Evolutionary conservation across 2,797 vertebrate genomes (phyloP).

Genomic region (Meda fulgida): DNA sequence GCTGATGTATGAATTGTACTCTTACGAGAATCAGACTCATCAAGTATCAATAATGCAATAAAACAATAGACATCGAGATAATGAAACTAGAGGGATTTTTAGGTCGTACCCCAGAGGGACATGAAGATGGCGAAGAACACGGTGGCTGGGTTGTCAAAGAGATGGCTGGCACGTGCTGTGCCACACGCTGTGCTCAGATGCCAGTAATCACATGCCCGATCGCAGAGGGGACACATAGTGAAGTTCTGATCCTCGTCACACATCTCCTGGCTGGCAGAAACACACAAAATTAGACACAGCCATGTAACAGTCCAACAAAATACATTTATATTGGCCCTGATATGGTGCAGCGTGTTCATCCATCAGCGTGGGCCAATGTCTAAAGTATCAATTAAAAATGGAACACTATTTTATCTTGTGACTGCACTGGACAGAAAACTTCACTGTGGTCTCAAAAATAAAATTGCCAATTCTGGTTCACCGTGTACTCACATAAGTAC

Average conservation of each 20-base stretch:
- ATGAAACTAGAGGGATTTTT: not conserved
- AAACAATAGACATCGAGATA: constrained; percentile 2
- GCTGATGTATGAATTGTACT: not conserved
- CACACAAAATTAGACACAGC: constrained; percentile 34
- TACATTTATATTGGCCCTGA: not conserved
- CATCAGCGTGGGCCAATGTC: not conserved
- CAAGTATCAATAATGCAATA: not conserved
- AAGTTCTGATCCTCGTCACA: constrained; percentile 89
- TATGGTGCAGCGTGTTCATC: constrained; percentile 20
- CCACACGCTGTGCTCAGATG: constrained; percentile 92
- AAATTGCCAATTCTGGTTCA: not conserved
- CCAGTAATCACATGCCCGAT: constrained; percentile 94
- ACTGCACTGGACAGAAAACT: not conserved
- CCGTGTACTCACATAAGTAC: not conserved
- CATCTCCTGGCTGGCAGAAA: constrained; percentile 88
- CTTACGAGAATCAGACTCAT: not conserved
- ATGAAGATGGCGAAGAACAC: constrained; percentile 98
- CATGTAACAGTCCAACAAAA: constrained; percentile 14
- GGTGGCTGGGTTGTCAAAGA: constrained; percentile 96
- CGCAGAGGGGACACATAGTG: constrained; percentile 98
- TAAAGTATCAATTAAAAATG: constrained; percentile 41
- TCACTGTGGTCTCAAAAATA: not conserved
- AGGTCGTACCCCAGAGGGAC: constrained; percentile 91
- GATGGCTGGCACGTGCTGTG: constrained; percentile 91
- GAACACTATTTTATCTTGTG: constrained; percentile 15